Base-by-base conservation (phyloP, 2,797 vertebrate species). In the Salarias fasciatus region DNA sequence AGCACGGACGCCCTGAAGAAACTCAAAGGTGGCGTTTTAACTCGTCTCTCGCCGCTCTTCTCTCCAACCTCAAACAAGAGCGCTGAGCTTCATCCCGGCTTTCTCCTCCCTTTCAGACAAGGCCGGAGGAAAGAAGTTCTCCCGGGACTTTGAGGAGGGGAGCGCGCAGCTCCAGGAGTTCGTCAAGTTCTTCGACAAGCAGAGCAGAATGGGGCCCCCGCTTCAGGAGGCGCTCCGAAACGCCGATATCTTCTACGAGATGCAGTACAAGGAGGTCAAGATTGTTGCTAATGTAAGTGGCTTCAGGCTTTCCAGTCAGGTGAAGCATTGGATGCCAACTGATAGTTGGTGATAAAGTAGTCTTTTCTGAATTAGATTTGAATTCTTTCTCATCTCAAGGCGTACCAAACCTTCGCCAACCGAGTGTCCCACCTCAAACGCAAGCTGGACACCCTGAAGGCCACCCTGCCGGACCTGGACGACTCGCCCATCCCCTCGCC, bases 191-290 rank as follows among this genome's bases (percentile, higher is more conserved):
- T 84, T 97, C 44, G 96, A 98, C 64, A 94, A 93, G 64, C 94
- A 99, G 30, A 93, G 93, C 80, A 95, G 95, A 77, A 91, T 83
- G 0, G 93, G 94, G 0, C 94, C 96, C n/a, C 85, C 92, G 0
- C 72, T 98, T 6, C 86, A 96, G 0, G 95, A 99, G 64, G 93
- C 93, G 1, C 88, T 99, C 49, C 92, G 91, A 75, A 97, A 96
- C 0, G 96, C 97, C 0, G 95, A 97, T 1, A 95, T 99, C 65
- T 99, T 99, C 82, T 99, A 99, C 0, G 98, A 99, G 88, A 97
- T 95, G 36, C 98, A 99, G 79, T 99, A 99, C 75, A 98, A 98
- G 66, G 97, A 99, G 71, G 97, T 99, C 79, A 99, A 99, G 87
- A 96, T 99, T 66, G 98, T 99, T 0, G 96, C 97, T 6, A 98